Evolutionary conservation across 2,797 vertebrate genomes (phyloP), one percentile per base, ranked within the genome.

Genomic region (Apodemus agrarius): DNA sequence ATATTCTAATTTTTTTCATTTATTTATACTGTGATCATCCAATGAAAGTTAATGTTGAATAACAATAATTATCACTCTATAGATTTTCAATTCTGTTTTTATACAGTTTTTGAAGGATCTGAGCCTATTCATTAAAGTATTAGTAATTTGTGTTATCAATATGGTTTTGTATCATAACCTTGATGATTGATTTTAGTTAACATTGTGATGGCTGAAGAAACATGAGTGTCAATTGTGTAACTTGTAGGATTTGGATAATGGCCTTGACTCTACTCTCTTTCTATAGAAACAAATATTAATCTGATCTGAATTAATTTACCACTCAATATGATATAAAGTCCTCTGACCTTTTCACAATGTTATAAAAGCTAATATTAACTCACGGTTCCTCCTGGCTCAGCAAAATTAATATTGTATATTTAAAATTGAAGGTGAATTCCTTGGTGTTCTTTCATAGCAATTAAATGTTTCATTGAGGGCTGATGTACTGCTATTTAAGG

Each of bases 341-440:
- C 69, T 37, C 75, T 97, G 84, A 90, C n/a, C 59, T 89, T 69
- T 83, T 95, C 76, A 94, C 37, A 94, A 0, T 88, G 83, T 76
- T 87, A 49, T 26, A 9, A 72, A 43, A 87, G 40, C 80, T 96
- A 79, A 78, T 72, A 93, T 63, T 93, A 91, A 83, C 65, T 13
- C 3, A 74, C 83, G 40, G 6, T 63, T 93, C 59, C 63, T 29
- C 54, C 83, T 81, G 59, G 76, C 65, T 96, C 93, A 95, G 83
- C 63, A 93, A 91, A 87, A 49, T 26, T 21, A 90, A 40, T 74
- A 46, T 11, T 79, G 6, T 37, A 76, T 91, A 69, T 91, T 95
- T 97, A 17, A 82, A 95, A 91, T 81, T 29, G 52, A 97, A 95
- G 65, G 31, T 93, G 95, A 95, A 74, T 97, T 93, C 34, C 69